Conservation (phyloP, 92 coral and sea anemone genomes). For the Umimayanthus chanpuru region DNA sequence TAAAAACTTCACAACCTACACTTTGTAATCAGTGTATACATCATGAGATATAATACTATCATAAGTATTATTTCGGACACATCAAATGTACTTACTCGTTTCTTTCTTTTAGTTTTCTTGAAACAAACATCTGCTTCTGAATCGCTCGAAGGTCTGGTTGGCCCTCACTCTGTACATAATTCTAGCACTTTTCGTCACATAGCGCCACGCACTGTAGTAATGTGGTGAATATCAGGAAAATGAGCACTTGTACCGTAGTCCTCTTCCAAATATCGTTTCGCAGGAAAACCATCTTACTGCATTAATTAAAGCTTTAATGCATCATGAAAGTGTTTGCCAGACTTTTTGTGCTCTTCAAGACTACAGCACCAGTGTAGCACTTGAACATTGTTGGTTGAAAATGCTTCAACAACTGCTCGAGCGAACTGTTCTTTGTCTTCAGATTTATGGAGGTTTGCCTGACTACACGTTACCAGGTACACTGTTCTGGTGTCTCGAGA, state of each 20-base stretch:
- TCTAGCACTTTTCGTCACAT: constrained; percentile 45
- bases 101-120: constrained; percentile 9
- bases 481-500: constrained; percentile 31
- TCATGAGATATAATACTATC: too few relatives aligned
- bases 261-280: constrained; percentile 44
- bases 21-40: too few relatives aligned
- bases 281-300: constrained; percentile 48
- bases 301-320: constrained; percentile 40
- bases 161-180: constrained; percentile 49
- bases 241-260: constrained; percentile 44
- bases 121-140: not conserved
- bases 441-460: constrained; percentile 37
- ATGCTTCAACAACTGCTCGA: constrained; percentile 32
- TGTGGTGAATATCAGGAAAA: constrained; percentile 54
- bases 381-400: constrained; percentile 15
- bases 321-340: constrained; percentile 43
- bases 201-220: constrained; percentile 66
- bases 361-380: constrained; percentile 45
- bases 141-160: constrained; percentile 51
- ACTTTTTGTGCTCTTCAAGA: constrained; percentile 44
- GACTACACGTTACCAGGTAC: constrained; percentile 31
- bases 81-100: constrained; percentile 35
- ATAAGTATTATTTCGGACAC: constrained; percentile 29
- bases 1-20: too few relatives aligned
- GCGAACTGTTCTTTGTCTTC: constrained; percentile 31